Evolutionary conservation across 2,888 invertebrate species (phyloP), one percentile per base, ranked within the genome.

Genomic region (Tiliacea aurago): DNA sequence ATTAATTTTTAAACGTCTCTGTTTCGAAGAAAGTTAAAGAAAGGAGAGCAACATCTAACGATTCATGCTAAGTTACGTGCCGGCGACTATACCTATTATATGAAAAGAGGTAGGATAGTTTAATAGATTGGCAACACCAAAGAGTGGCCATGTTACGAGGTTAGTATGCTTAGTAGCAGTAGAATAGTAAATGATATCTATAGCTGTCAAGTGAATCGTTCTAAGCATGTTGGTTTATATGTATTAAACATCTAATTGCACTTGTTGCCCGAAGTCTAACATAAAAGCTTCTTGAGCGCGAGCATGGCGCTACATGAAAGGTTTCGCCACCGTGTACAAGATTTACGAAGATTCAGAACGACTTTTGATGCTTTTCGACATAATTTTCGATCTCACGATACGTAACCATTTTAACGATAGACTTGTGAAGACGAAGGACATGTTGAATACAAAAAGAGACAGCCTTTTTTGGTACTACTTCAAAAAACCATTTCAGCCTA

Each of bases 241-340:
- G 37, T 37, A 37, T 37, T 55, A 65, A 47, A 41, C 53, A 33
- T 28, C 53, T 66, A 47, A 66, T 69, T 55, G 70, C 56, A 80
- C 66, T 80, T 49, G 80, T 70, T 75, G 62, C 41, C 47, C 33
- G 37, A 79, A 49, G 58, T 47, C 18, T 33, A n/a, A 45, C 49
- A 51, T 65, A 41, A 55, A 65, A 73, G 41, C 28, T 62, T 61
- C 13, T 61, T n/a, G 43, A 63, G n/a, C 18, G 33, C 58, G 33
- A 68, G 64, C 41, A n/a, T 23, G 45, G 49, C n/a, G 41, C 47
- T 41, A 66, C 59, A 59, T 59, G 28, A 23, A 53, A 67, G 58
- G 55, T 58, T 66, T 73, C 67, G 33, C 43, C 10, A n/a, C 1
- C 13, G 33, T 55, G 23, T 47, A 23, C 47, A 62, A 61, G 23